Base-by-base conservation (phyloP, 2,797 vertebrate genomes). In the Clangula hyemalis region DNA sequence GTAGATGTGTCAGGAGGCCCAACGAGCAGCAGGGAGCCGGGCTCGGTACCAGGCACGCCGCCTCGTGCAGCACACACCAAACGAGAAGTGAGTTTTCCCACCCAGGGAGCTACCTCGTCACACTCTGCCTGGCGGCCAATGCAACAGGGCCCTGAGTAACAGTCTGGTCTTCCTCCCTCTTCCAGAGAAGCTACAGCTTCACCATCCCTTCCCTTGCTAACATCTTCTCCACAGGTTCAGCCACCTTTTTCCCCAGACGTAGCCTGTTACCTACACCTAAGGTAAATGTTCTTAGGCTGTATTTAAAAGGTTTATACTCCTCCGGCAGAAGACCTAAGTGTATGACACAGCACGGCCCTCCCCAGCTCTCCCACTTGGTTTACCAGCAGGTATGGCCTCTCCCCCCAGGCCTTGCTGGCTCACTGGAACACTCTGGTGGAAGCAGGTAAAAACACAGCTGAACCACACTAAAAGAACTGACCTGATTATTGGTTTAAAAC, bases 1-100 rank as follows among this genome's bases (percentile, higher is more conserved):
- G 2, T 13, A 36, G 36, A 58, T 14, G 11, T 19, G 36, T 38
- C 22, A 60, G 22, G 34, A 58, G 22, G 39, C 20, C 5, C 28
- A 16, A 65, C 11, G 32, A 70, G 11, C 20, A 6, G 5, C 1
- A 14, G 22, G 45, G 39, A 62, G 13, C 13, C 13, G 3, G 36
- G 47, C 32, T 47, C 15, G 5, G 11, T 0, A 2, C 16, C 72
- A 17, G 30, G 32, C 71, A 60, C 0, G 1, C 9, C 0, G 2
- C 41, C 30, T 41, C 39, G 39, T 0, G 1, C 7, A 10, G 58
- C 3, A 9, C 56, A 22, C 0, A 2, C 36, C 45, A 19, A 56
- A 36, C 8, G 14, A 28, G 38, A 25, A 68, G 36, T 28, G 54
- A 47, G 30, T 38, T 84, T 71, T 71, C 54, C 27, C 34, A 45